phyloP scores from a whole-genome alignment of 2,113 vertebrate species.

The Neodon shergylaensis region DNA sequence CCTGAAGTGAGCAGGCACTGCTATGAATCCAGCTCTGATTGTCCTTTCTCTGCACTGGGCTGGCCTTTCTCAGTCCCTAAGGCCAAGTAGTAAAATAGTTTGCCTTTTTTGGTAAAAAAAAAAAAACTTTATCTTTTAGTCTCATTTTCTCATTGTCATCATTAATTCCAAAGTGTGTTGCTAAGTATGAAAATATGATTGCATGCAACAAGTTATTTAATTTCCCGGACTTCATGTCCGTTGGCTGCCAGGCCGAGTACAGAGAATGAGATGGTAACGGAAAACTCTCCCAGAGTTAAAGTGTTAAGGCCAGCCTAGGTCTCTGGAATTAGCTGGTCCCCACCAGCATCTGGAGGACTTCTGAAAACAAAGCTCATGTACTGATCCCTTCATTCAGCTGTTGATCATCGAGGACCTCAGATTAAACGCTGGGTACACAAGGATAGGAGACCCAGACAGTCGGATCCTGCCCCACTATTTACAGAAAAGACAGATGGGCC shows the following conservation, averaged over 20 bases:
- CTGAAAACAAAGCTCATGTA: not conserved
- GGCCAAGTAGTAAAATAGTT: not conserved
- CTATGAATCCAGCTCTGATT: fast-evolving
- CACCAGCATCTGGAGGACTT: not conserved
- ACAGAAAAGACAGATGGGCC: not conserved
- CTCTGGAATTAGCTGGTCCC: not conserved
- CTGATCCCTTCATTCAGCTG: not conserved
- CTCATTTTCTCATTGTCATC: not conserved
- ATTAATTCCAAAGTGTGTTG: conserved; percentile 48
- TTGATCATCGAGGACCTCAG: not conserved
- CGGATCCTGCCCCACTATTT: not conserved
- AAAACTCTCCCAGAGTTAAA: not conserved
- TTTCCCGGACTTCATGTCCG: not conserved
- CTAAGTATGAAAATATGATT: conserved; percentile 48
- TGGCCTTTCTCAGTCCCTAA: not conserved
- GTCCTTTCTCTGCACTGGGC: fast-evolving
- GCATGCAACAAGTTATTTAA: conserved; percentile 34
- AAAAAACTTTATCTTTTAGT: not conserved
- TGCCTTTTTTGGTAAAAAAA: conserved; percentile 48
- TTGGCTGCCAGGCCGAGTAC: conserved; percentile 25
- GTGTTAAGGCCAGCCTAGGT: not conserved
- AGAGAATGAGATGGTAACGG: not conserved
- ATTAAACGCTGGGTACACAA: not conserved
- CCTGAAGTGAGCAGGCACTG: too few relatives aligned
- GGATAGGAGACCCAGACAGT: not conserved